These are phyloP conservation scores for Nibea coibor DNA, from an alignment of 2,113 vertebrate species.

Conservation along the genomic window DNA sequence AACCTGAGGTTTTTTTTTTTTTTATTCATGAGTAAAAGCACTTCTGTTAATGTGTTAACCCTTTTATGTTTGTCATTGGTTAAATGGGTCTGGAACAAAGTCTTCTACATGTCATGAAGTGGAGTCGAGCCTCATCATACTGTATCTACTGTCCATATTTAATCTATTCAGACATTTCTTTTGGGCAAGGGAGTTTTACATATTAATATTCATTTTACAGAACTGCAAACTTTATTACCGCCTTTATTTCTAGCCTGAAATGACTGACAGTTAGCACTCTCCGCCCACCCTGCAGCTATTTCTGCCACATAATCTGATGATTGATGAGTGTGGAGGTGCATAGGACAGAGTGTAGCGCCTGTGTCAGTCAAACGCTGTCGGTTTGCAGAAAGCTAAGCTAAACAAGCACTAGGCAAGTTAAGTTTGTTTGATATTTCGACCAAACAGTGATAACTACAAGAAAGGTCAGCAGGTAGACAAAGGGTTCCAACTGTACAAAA, in stretches of 20 bases:
- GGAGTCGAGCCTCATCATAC: neutral
- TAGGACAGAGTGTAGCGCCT: neutral
- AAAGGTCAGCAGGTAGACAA: conserved; percentile 6
- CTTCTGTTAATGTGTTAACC: conserved; percentile 1
- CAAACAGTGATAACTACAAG: neutral
- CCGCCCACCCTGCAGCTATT: conserved; percentile 28
- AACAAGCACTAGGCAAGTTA: conserved; percentile 16
- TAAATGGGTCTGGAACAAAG: neutral
- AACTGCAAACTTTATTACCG: neutral
- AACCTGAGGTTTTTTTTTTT: neutral
- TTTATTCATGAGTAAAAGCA: conserved; percentile 2
- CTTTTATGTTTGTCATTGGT: neutral
- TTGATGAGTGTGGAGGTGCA: conserved; percentile 41
- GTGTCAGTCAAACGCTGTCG: conserved; percentile 34
- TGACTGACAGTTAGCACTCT: conserved; percentile 15
- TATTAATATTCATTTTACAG: neutral
- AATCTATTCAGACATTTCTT: neutral
- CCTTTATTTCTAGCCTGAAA: neutral
- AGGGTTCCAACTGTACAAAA: neutral
- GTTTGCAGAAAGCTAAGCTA: conserved; percentile 2
- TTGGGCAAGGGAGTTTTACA: neutral
- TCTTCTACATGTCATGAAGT: neutral
- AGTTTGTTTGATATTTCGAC: conserved; percentile 13
- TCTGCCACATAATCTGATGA: conserved; percentile 26
- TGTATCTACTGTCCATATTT: neutral